Evolutionary conservation across 2,113 vertebrate species (phyloP), one percentile per base, ranked within the genome.

Genomic region (Ceyx cyanopectus): DNA sequence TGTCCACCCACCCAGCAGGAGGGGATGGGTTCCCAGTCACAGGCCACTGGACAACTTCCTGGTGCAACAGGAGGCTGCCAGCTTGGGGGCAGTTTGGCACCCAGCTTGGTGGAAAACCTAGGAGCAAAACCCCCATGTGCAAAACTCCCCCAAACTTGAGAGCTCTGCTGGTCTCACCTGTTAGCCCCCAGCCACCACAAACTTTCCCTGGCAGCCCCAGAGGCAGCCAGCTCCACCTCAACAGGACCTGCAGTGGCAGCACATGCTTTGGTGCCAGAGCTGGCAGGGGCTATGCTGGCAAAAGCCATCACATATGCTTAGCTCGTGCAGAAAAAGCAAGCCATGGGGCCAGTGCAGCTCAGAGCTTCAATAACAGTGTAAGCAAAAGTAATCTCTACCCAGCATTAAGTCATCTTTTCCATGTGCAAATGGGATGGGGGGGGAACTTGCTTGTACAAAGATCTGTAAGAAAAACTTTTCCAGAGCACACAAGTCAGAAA

Each of bases 211-310:
- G 60, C 27, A 56, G 54, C 15, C 7, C 4, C 21, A 27, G 62
- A 70, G 41, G 57, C 22, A 61, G 46, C 26, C 68, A 69, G 82
- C 41, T 79, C 29, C 30, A n/a, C 15, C 30, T 57, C 2, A 1
- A 30, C 1, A 6, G 26, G 7, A 70, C 4, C 65, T 27, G 4
- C 26, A 63, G 23, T 21, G 23, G 15, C 23, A 34, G 62, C 34
- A 10, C 2, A 9, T 30, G 10, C 61, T 54, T 68, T 2, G 0
- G 40, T 32, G 34, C 62, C 0, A 0, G 37, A 68, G 67, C 62
- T 73, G 58, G 7, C 40, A 60, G 60, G 19, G 12, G 7, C 41
- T 51, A 18, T 6, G 37, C 43, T 74, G 40, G 21, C 29, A 79
- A 68, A 92, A 87, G 43, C 43, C 79, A 75, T 40, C 37, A 21